Conservation (phyloP, 1,140 invertebrate species). For the Mycetomoellerius zeteki region DNA sequence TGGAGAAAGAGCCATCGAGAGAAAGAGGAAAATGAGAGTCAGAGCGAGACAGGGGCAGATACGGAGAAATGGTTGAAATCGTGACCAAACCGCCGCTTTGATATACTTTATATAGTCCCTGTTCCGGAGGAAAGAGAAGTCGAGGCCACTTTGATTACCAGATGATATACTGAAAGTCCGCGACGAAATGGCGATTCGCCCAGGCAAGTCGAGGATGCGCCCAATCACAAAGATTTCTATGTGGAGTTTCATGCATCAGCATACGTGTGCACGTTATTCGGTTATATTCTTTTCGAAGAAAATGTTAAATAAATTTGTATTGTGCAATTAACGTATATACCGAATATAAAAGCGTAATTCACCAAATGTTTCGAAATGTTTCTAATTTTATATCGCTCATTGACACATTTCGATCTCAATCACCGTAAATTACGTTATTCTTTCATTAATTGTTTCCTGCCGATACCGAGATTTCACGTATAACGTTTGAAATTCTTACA, state of each 20-base stretch:
- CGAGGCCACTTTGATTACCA: slow-evolving; percentile 84
- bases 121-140: slow-evolving; percentile 75
- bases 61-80: slow-evolving; percentile 73
- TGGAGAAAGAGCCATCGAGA: slow-evolving; percentile 36
- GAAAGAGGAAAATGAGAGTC: slow-evolving; percentile 61
- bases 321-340: neutral
- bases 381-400: neutral
- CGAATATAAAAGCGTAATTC: neutral
- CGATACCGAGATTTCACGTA: slow-evolving; percentile 17
- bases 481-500: slow-evolving; percentile 47
- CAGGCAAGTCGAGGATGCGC: slow-evolving; percentile 68
- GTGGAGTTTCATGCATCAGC: slow-evolving; percentile 60
- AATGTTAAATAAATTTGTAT: neutral
- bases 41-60: slow-evolving; percentile 65
- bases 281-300: neutral
- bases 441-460: slow-evolving; percentile 26
- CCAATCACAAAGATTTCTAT: slow-evolving; percentile 71
- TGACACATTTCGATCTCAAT: neutral
- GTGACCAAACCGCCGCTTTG: slow-evolving; percentile 80
- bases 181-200: slow-evolving; percentile 78
- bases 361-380: neutral
- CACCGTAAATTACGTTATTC: neutral
- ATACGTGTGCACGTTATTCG: slow-evolving; percentile 69
- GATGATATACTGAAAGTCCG: slow-evolving; percentile 79
- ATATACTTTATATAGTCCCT: slow-evolving; percentile 83